Percentiles rank a stretch among this genome's conserved stretches.
Evolutionary conservation across 1,140 invertebrate species (phyloP).

Genomic region (Ridgeia piscesae): DNA sequence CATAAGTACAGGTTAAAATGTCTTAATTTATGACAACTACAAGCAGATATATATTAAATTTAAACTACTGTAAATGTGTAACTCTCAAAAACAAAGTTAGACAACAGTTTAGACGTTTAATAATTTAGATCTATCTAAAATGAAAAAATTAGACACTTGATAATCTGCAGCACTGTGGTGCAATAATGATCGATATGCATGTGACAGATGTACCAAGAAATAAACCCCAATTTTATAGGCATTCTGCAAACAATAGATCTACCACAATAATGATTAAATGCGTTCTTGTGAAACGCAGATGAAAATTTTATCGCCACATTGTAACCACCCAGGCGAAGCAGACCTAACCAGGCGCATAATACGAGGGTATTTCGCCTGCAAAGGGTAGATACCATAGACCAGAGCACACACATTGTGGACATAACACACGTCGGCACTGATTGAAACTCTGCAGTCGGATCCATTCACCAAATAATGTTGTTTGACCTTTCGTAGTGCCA

Average conservation of each 20-base stretch:
- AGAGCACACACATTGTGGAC: neutral
- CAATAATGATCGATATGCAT: neutral
- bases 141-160: neutral
- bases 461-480: constrained; percentile 1
- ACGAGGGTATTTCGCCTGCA: neutral
- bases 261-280: neutral
- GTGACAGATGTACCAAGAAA: neutral
- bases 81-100: neutral
- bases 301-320: neutral
- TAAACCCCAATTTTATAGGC: neutral
- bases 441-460: neutral
- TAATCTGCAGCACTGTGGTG: neutral
- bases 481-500: neutral
- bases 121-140: neutral
- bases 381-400: neutral
- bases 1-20: neutral
- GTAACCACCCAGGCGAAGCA: neutral
- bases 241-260: neutral
- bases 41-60: neutral
- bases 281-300: neutral
- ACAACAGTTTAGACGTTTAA: neutral
- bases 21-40: neutral
- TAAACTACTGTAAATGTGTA: neutral
- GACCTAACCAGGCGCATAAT: neutral
- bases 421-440: neutral